Percentiles rank a stretch among this genome's conserved stretches.
These are phyloP conservation scores for Branchinecta lynchi DNA, from an alignment of 1,140 invertebrate species.

Conservation along the genomic window DNA sequence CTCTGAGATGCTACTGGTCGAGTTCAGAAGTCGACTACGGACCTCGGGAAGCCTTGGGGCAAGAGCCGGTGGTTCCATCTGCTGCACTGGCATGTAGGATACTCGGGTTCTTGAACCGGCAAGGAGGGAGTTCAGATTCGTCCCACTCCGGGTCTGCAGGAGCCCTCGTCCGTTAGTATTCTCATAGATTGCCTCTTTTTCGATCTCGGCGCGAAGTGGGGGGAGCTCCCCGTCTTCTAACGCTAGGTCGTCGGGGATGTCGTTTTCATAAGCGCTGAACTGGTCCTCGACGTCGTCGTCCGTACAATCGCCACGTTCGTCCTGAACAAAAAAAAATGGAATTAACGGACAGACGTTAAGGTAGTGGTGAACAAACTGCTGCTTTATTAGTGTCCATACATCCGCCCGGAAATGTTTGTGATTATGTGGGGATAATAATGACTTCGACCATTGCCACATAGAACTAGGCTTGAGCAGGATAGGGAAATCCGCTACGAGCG, in stretches of 20 bases:
- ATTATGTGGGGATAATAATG: too few relatives aligned
- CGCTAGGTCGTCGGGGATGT: not conserved
- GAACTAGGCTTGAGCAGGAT: too few relatives aligned
- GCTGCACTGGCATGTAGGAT: not conserved
- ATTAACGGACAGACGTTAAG: too few relatives aligned
- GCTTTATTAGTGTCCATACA: too few relatives aligned
- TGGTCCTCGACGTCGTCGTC: not conserved
- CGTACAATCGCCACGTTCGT: conserved; percentile 16
- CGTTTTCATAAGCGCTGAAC: not conserved
- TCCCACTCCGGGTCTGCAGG: not conserved
- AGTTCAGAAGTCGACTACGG: conserved; percentile 27
- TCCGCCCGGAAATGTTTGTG: too few relatives aligned
- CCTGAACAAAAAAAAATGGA: conserved; percentile 22
- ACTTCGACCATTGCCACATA: too few relatives aligned
- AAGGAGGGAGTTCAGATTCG: not conserved
- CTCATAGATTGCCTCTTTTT: not conserved
- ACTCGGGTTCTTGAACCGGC: not conserved
- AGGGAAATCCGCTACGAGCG: too few relatives aligned
- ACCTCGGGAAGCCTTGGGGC: not conserved
- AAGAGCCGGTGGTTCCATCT: not conserved
- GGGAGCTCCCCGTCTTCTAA: not conserved
- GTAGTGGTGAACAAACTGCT: too few relatives aligned
- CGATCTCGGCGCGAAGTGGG: not conserved
- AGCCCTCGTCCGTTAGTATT: not conserved
- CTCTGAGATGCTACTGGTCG: conserved; percentile 68